Percentiles rank a stretch among this genome's conserved stretches.
These are phyloP conservation scores for Entelurus aequoreus DNA, from an alignment of 2,113 vertebrate genomes.

Conservation along the genomic window DNA sequence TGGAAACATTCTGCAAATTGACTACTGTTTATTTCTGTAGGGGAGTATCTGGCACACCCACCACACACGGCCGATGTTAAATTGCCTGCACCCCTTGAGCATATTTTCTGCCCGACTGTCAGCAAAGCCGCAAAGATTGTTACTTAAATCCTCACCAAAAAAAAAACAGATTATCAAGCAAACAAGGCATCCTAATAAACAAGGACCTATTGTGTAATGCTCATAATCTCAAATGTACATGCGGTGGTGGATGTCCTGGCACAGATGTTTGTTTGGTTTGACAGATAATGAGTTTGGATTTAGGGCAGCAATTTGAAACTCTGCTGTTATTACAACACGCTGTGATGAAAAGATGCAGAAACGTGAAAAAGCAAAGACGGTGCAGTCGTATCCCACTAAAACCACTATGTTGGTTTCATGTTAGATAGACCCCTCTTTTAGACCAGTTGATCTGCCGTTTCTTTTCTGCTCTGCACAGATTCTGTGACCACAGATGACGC, in stretches of 20 bases:
- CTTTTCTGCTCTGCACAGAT: too few species aligned
- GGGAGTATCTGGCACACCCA: slow-evolving; percentile 2
- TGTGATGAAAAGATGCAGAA: slow-evolving; percentile 33
- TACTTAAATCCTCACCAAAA: slow-evolving; percentile 21
- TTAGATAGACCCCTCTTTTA: too few species aligned
- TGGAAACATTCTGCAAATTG: slow-evolving; percentile 7
- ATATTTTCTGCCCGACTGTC: not conserved
- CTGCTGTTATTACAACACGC: slow-evolving; percentile 14
- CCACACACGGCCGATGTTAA: slow-evolving; percentile 2
- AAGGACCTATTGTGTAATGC: slow-evolving; percentile 28
- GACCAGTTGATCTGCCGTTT: too few species aligned
- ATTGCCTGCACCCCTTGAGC: slow-evolving; percentile 12
- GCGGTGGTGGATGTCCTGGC: slow-evolving; percentile 26
- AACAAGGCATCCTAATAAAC: slow-evolving; percentile 48
- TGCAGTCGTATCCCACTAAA: slow-evolving; percentile 33
- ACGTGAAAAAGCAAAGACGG: slow-evolving; percentile 33
- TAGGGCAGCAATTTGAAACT: slow-evolving; percentile 49
- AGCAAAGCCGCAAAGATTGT: slow-evolving; percentile 1
- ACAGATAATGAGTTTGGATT: slow-evolving; percentile 51
- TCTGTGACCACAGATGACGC: too few species aligned
- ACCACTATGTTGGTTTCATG: not conserved
- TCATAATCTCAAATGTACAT: slow-evolving; percentile 38
- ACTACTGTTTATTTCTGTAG: not conserved
- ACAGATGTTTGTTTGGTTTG: slow-evolving; percentile 37
- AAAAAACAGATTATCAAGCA: slow-evolving; percentile 47